phyloP scores from a whole-genome alignment of 2,113 vertebrate genomes.

The Callipepla californica region DNA sequence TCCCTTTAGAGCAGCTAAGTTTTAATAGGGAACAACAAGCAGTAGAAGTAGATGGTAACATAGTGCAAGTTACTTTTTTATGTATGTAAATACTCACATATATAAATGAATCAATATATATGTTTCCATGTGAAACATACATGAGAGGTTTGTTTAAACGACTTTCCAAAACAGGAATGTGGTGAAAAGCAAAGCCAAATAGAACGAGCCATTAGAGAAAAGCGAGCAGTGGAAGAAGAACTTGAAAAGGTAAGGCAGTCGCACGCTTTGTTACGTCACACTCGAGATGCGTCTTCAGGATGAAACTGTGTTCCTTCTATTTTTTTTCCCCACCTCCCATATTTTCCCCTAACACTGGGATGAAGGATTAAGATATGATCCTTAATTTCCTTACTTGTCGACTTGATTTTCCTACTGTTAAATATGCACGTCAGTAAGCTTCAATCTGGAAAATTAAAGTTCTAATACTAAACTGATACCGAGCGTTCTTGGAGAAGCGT shows the following conservation, averaged over 20 bases:
- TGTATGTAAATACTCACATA: too few species aligned
- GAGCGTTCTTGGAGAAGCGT: not conserved
- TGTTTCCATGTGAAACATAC: too few species aligned
- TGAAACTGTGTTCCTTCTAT: not conserved
- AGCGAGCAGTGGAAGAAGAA: conserved; percentile 91
- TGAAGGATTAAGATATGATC: not conserved
- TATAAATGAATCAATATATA: too few species aligned
- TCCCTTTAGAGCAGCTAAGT: not conserved
- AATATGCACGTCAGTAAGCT: not conserved
- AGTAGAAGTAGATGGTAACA: not conserved
- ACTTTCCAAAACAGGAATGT: conserved; percentile 83
- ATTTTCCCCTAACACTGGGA: not conserved
- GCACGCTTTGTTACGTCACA: not conserved
- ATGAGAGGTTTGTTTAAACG: not conserved
- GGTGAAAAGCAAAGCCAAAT: conserved; percentile 89
- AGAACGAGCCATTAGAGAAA: conserved; percentile 87
- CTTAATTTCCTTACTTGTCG: not conserved
- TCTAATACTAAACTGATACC: not conserved
- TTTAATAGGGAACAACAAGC: not conserved
- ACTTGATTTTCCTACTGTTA: not conserved
- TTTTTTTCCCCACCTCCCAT: not conserved
- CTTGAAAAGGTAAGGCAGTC: conserved; percentile 87
- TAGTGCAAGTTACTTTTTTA: too few species aligned
- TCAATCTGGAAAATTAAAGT: not conserved
- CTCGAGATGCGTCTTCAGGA: not conserved